Evolutionary conservation across 2,888 invertebrate genomes (phyloP).

Genomic region (Punctoribates punctum): DNA sequence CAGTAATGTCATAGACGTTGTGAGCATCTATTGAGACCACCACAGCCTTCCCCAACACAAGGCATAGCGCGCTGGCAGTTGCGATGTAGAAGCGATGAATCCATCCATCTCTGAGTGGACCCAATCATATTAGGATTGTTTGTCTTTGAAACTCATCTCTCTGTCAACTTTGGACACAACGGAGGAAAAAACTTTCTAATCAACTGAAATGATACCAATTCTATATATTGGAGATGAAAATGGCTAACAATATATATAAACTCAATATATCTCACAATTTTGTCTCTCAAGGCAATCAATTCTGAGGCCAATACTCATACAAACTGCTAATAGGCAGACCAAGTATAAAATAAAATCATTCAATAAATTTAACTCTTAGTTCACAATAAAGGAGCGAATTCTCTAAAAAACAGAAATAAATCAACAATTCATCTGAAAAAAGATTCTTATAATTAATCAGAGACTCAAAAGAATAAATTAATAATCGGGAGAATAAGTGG

Average conservation of each 20-base stretch:
- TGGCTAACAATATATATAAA: conserved; percentile 9
- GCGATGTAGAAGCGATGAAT: not conserved
- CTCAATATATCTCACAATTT: not conserved
- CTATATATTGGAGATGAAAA: conserved; percentile 13
- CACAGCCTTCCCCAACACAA: not conserved
- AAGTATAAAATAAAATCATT: conserved; percentile 13
- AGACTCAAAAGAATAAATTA: not conserved
- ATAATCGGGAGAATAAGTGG: not conserved
- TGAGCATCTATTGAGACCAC: not conserved
- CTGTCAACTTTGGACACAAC: conserved; percentile 19
- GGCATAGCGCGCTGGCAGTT: not conserved
- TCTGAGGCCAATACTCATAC: not conserved
- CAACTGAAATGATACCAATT: conserved; percentile 25
- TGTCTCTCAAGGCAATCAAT: conserved; percentile 3
- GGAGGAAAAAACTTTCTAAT: conserved; percentile 28
- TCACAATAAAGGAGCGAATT: not conserved
- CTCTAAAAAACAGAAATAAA: not conserved
- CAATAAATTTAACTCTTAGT: not conserved
- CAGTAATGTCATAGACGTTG: conserved; percentile 25
- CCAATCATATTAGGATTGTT: conserved; percentile 35
- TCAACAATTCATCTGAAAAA: not conserved
- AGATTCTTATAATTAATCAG: not conserved
- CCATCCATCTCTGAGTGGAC: conserved; percentile 32
- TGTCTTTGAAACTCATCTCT: conserved; percentile 19
- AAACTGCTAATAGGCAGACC: not conserved